Percentiles rank a stretch among this genome's conserved stretches.
These are phyloP conservation scores for Spheniscus humboldti DNA, from an alignment of 2,797 vertebrate species.

Conservation along the genomic window DNA sequence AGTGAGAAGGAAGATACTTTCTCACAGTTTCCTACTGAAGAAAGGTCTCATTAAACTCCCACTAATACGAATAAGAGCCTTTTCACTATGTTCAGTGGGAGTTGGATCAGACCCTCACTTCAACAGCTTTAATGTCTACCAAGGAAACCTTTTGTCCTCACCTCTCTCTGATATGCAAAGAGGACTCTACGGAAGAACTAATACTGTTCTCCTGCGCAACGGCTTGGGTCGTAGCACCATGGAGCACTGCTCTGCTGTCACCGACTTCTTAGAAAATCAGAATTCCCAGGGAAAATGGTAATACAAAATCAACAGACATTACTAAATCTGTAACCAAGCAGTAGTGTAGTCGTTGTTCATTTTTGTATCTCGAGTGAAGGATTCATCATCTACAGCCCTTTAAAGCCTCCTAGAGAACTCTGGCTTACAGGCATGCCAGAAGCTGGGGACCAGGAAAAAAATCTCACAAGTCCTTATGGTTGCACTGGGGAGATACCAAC, in stretches of 20 bases:
- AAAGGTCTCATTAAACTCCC: constrained; percentile 37
- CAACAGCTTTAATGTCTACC: constrained; percentile 25
- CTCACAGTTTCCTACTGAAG: constrained; percentile 51
- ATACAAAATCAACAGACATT: neutral
- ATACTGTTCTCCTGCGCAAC: neutral
- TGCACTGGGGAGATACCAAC: neutral
- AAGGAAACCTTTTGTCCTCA: constrained; percentile 33
- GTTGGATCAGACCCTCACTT: constrained; percentile 17
- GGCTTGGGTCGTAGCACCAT: neutral
- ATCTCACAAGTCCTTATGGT: neutral
- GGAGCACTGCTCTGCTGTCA: neutral
- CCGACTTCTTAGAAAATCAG: neutral
- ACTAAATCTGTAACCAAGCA: neutral
- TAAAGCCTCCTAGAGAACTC: neutral
- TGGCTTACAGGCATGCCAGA: neutral
- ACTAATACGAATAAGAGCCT: constrained; percentile 14
- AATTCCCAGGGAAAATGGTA: neutral
- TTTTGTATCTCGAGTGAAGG: neutral
- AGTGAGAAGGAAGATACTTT: constrained; percentile 43
- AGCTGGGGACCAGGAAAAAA: neutral
- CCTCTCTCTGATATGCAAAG: constrained; percentile 21
- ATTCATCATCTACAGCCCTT: neutral
- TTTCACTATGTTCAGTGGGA: constrained; percentile 20
- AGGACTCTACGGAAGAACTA: neutral
- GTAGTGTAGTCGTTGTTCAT: neutral